Evolutionary conservation across 53 echinoderm and acorn worm genomes (phyloP), one percentile per base, ranked within the genome.

Genomic region (Paelopatides confundens): DNA sequence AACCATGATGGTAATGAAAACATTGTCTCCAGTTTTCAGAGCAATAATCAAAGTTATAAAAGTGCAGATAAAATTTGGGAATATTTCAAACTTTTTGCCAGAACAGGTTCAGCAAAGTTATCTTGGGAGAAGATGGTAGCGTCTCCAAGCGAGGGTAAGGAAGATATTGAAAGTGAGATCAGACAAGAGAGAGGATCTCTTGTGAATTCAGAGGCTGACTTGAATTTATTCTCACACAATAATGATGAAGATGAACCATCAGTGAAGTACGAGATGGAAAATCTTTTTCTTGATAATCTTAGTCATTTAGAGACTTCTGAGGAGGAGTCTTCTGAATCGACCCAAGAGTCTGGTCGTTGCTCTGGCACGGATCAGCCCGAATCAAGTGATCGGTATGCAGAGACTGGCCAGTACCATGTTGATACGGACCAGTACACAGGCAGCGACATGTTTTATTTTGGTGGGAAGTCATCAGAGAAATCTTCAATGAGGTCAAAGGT

Each of bases 61-160:
- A 58, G 24, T 14, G 38, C 74, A 24, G 74, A 74, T 74, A 74
- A 74, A 40, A 74, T 74, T 40, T 74, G 74, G 74, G 74, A 74
- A 23, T 74, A 74, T 28, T 74, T 74, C 39, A 74, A 74, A 46
- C 43, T 40, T 24, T 37, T 40, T 74, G 43, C 46, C 26, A 35
- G 28, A 27, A 46, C 23, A 74, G 21, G 39, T 15, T 46, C 74
- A 15, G 18, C 15, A 21, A 21, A 23, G 5, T 6, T 58, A 23
- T 26, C 24, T 58, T 21, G 3, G n/a, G n/a, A 5, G 2, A 21
- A 58, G 24, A 21, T 21, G 24, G 24, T 6, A 58, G 24, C 6
- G 1, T n/a, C 0, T 21, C 58, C 24, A 6, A 21, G 21, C 21
- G 5, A 58, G 58, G 58, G 58, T 58, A 21, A 58, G 58, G n/a